Evolutionary conservation across 2,888 invertebrate genomes (phyloP), one percentile per base, ranked within the genome.

Genomic region (Watsonalla binaria): DNA sequence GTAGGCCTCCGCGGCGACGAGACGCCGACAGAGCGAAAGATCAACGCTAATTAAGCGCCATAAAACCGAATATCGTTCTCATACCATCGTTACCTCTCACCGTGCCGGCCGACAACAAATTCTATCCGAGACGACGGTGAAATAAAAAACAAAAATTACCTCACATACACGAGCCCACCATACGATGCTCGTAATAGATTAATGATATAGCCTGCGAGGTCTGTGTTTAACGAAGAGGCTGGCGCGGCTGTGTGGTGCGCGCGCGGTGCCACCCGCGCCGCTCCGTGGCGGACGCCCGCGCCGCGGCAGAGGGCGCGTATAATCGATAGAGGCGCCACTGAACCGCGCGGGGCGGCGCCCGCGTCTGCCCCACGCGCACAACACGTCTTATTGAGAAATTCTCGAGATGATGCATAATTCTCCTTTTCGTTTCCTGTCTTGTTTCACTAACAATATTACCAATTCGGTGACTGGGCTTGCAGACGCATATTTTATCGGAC

Each of bases 341-440:
- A 66, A 68, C 72, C 81, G 80, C 79, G 76, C 84, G 80, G 85
- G 84, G 86, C 84, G 84, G 85, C 85, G 84, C 83, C 80, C 77
- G 82, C 81, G 84, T 67, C 73, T 84, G 82, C 86, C 86, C 87
- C 90, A 86, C 87, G 82, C 85, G 85, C 82, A 69, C 82, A 60
- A 74, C 80, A 78, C 79, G 73, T 80, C 84, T 87, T 88, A 89
- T 90, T 89, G 90, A 90, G 89, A 90, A 90, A 90, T 90, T 86
- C 90, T 74, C 86, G 73, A 87, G 84, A 85, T 82, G 86, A 84
- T 83, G 87, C 84, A 86, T 84, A 86, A 82, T 87, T 82, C 80
- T 82, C 80, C 75, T 86, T 87, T 87, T 85, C 80, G 80, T 84
- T 83, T 82, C 80, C 78, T 74, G 78, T 80, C 37, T 49, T 84